phyloP scores from a whole-genome alignment of 2,888 invertebrate species.

The Pandemis heparana region DNA sequence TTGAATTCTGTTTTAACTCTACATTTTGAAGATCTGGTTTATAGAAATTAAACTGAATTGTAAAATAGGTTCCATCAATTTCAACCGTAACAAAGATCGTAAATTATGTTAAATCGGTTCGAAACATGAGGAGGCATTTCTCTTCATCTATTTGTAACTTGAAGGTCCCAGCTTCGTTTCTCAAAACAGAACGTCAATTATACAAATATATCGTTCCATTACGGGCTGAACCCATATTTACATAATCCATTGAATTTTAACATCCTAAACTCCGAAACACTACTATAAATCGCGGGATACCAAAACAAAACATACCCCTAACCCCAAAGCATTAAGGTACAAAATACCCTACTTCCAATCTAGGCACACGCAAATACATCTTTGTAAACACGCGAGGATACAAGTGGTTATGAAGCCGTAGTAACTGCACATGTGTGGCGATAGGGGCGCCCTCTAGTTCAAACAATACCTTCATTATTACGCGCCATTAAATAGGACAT shows the following conservation, averaged over 20 bases:
- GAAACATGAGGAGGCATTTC: slow-evolving; percentile 29
- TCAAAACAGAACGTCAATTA: slow-evolving; percentile 41
- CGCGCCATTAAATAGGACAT: slow-evolving; percentile 33
- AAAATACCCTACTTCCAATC: slow-evolving; percentile 14
- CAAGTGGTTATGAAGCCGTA: slow-evolving; percentile 50
- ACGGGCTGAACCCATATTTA: slow-evolving; percentile 41
- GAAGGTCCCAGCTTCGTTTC: slow-evolving; percentile 38
- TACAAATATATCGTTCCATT: slow-evolving; percentile 43
- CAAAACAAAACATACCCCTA: slow-evolving; percentile 11
- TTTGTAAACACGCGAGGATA: slow-evolving; percentile 47
- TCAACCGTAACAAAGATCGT: slow-evolving; percentile 8
- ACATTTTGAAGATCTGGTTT: background rate
- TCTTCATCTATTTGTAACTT: slow-evolving; percentile 11
- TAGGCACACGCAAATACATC: slow-evolving; percentile 16
- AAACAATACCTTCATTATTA: slow-evolving; percentile 49
- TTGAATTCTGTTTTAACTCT: no score
- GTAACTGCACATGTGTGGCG: slow-evolving; percentile 49
- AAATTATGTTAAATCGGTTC: slow-evolving; percentile 21
- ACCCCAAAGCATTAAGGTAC: slow-evolving; percentile 4
- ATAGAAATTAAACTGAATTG: background rate
- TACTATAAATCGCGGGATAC: slow-evolving; percentile 10
- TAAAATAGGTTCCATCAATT: background rate
- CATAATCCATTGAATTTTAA: slow-evolving; percentile 44
- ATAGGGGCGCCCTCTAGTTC: slow-evolving; percentile 47
- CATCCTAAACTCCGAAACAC: slow-evolving; percentile 37